Evolutionary conservation across 2,797 vertebrate genomes (phyloP).

Genomic region (Sebastes oblongus): DNA sequence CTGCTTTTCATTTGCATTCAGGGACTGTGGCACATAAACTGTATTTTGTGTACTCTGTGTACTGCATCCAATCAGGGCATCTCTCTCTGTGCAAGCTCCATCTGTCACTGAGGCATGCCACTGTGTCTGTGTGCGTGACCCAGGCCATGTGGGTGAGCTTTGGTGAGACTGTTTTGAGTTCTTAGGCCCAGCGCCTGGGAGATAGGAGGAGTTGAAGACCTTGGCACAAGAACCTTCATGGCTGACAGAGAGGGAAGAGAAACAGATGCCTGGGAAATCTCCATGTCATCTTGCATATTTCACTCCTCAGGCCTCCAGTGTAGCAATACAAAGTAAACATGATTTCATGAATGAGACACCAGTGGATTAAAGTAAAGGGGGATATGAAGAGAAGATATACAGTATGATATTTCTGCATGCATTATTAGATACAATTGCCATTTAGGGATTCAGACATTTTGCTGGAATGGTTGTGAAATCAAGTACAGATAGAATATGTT

Average conservation of each 20-base stretch:
- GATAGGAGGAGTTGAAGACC: slow-evolving; percentile 47
- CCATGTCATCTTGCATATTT: slow-evolving; percentile 43
- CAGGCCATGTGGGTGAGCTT: slow-evolving; percentile 59
- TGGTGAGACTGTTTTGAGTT: slow-evolving; percentile 55
- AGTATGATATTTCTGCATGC: neutral
- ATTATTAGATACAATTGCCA: neutral
- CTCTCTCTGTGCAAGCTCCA: slow-evolving; percentile 60
- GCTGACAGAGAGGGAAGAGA: slow-evolving; percentile 33
- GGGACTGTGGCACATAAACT: slow-evolving; percentile 14
- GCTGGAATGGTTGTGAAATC: neutral
- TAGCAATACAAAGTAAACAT: slow-evolving; percentile 8
- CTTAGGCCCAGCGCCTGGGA: slow-evolving; percentile 44
- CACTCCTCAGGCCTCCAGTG: slow-evolving; percentile 19
- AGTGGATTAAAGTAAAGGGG: neutral
- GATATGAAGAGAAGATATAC: neutral
- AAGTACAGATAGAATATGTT: neutral
- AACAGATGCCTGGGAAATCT: slow-evolving; percentile 61
- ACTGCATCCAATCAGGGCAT: slow-evolving; percentile 57
- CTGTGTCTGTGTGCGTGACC: slow-evolving; percentile 64
- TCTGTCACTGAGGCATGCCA: slow-evolving; percentile 66
- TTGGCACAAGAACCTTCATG: slow-evolving; percentile 51
- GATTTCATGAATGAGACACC: slow-evolving; percentile 4
- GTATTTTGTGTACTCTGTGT: slow-evolving; percentile 50
- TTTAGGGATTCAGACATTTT: neutral
- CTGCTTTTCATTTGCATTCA: slow-evolving; percentile 19